phyloP scores from a whole-genome alignment of 2,797 vertebrate species.

The Halcyon badia region DNA sequence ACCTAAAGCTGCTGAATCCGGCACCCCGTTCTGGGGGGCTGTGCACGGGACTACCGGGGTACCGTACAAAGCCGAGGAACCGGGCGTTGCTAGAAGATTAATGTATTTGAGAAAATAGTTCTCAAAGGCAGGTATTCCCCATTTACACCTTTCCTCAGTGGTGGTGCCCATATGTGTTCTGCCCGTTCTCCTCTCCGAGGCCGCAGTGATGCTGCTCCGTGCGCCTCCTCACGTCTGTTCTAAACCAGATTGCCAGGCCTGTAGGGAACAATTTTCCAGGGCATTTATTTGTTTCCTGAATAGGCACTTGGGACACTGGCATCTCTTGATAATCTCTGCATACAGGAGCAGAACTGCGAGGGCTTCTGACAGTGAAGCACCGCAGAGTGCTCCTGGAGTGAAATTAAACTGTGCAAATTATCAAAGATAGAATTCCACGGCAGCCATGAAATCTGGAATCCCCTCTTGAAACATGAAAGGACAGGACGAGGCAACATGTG shows the following conservation, averaged over 20 bases:
- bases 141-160: accelerated
- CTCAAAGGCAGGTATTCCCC: not conserved
- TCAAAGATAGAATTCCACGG: not conserved
- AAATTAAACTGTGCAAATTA: not conserved
- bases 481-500: accelerated
- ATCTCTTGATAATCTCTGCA: not conserved
- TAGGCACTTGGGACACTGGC: not conserved
- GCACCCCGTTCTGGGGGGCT: not conserved
- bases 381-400: not conserved
- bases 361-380: not conserved
- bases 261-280: slow-evolving; percentile 13
- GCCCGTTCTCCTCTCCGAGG: not conserved
- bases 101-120: not conserved
- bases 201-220: accelerated
- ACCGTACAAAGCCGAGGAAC: too few species aligned
- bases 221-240: not conserved
- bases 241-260: not conserved
- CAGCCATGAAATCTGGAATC: not conserved
- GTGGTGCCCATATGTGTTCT: accelerated
- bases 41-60: not conserved
- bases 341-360: not conserved
- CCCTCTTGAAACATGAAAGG: not conserved
- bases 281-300: slow-evolving; percentile 11
- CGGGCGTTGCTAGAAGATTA: not conserved
- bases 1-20: not conserved